Evolutionary conservation across 2,797 vertebrate species (phyloP), one percentile per base, ranked within the genome.

Genomic region (Poliocrania exsul): DNA sequence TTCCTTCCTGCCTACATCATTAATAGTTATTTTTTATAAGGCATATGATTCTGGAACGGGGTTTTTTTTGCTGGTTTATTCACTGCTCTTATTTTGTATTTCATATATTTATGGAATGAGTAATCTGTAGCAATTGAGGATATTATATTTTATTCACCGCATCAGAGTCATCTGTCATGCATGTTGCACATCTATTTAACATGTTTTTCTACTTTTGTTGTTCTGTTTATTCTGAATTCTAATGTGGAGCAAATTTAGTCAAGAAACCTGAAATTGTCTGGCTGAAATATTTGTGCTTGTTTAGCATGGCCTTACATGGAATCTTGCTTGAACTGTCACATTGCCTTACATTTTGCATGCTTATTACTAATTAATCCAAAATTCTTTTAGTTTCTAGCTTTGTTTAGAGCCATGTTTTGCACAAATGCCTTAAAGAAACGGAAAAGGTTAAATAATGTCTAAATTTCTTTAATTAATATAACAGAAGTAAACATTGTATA

Each of bases 391-490:
- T 65, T 89, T 90, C 93, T 81, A 86, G 29, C 44, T 62, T 95
- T 81, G 33, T 37, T 87, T 67, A 67, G 89, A 93, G 88, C 16
- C 40, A 3, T 69, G 24, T n/a, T 49, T 94, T 91, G 26, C 77
- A 94, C 58, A 80, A 86, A n/a, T 81, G 33, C n/a, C 54, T 85
- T 86, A 56, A 83, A 77, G 83, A 33, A 88, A 64, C 37, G 38
- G 46, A 40, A 67, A 49, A 82, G 67, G 50, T 81, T 70, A 94
- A 96, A 95, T 80, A 69, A 86, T 57, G 86, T 95, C 46, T 72
- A 49, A 29, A 81, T 95, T 80, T 93, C 37, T 95, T 92, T 90
- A 96, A 96, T 57, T 47, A 90, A 49, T 58, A 1, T 78, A 95
- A 82, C 4, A 37, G 44, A 86, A 88, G 26, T 38, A 71, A 95